Evolutionary conservation across 2,797 vertebrate genomes (phyloP).

Genomic region (Tauraco hartlaubi): DNA sequence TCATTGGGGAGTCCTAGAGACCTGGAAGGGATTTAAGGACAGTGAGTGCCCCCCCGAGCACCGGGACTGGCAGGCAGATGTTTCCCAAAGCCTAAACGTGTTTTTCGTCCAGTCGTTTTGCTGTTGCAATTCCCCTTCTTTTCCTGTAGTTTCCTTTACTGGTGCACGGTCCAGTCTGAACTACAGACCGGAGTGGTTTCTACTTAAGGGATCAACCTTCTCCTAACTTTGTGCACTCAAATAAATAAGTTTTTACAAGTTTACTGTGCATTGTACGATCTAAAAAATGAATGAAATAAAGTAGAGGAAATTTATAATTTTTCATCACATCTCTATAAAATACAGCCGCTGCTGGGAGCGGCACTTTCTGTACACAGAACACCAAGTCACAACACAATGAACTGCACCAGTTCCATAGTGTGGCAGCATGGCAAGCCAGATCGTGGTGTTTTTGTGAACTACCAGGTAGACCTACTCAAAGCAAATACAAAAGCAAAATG

Average conservation of each 20-base stretch:
- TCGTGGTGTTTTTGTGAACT: slow-evolving; percentile 26
- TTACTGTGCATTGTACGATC: slow-evolving; percentile 69
- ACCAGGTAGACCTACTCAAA: neutral
- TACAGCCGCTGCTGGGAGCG: slow-evolving; percentile 17
- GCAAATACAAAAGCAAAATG: slow-evolving; percentile 48
- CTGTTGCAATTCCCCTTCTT: neutral
- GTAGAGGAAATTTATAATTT: slow-evolving; percentile 54
- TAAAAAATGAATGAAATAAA: slow-evolving; percentile 74
- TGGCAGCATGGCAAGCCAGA: neutral
- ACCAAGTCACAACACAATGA: neutral
- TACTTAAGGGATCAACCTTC: neutral
- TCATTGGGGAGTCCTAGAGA: neutral
- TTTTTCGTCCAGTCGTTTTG: neutral
- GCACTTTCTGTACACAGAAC: slow-evolving; percentile 65
- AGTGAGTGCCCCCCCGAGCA: neutral
- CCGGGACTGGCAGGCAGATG: neutral
- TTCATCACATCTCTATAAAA: slow-evolving; percentile 68
- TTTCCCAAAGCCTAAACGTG: neutral
- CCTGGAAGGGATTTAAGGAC: neutral
- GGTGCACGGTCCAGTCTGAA: neutral
- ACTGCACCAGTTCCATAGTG: neutral
- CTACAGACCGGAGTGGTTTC: neutral
- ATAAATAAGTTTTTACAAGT: slow-evolving; percentile 74
- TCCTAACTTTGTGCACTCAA: slow-evolving; percentile 39
- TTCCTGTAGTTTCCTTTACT: neutral